Evolutionary conservation across 2,113 vertebrate genomes (phyloP).

Genomic region (human (Homo sapiens)): GRCh38 chr20:31963501-31964000

Average conservation of each 20-base stretch:
- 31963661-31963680: not conserved
- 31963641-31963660: not conserved
- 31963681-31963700: not conserved
- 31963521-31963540: not conserved
- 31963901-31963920: not conserved
- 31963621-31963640: not conserved
- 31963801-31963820: not conserved
- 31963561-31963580: not conserved
- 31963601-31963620: not conserved
- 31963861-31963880: slow-evolving; percentile 2
- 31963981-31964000: too few relatives aligned
- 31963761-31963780: not conserved
- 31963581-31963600: not conserved
- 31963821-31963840: not conserved
- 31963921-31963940: not conserved
- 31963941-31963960: not conserved
- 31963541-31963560: not conserved
- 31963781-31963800: slow-evolving; percentile 15
- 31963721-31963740: not conserved
- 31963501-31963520: not conserved
- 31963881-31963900: not conserved
- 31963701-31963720: not conserved
- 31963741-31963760: not conserved
- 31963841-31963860: slow-evolving; percentile 26
- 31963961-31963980: not conserved